A percentile compares a stretch with the other conserved stretches of the same genome.
phyloP scores from a whole-genome alignment of 2,888 invertebrate genomes.

The Odontocolon sp. region DNA sequence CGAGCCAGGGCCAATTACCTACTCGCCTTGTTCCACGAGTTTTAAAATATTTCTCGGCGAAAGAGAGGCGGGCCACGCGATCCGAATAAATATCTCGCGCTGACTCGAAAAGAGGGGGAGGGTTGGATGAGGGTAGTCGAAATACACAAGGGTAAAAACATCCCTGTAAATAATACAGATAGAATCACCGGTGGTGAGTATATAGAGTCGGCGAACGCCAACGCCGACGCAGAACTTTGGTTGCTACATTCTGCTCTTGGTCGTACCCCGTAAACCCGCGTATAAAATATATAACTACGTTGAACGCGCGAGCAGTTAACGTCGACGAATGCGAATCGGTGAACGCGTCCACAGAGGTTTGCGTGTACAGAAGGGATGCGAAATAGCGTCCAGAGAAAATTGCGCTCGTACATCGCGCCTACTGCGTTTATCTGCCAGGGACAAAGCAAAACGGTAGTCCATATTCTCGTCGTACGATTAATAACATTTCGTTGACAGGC shows the following conservation, averaged over 20 bases:
- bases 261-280: neutral
- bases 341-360: constrained; percentile 14
- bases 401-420: constrained; percentile 55
- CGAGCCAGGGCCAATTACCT: constrained; percentile 56
- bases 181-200: constrained; percentile 57
- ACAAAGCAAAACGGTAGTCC: constrained; percentile 50
- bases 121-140: constrained; percentile 16
- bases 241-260: constrained; percentile 27
- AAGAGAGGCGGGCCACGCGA: constrained; percentile 59
- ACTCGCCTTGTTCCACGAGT: constrained; percentile 50
- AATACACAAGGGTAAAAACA: constrained; percentile 58
- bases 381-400: constrained; percentile 55
- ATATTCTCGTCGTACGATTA: constrained; percentile 53
- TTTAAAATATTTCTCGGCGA: constrained; percentile 59
- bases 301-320: neutral
- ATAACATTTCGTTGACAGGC: constrained; percentile 56
- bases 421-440: constrained; percentile 42
- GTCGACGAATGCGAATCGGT: neutral
- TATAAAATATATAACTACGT: neutral
- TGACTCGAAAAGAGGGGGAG: constrained; percentile 25
- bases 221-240: constrained; percentile 32
- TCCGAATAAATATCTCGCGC: constrained; percentile 58
- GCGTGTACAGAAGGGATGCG: neutral
- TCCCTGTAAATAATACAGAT: constrained; percentile 63
- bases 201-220: constrained; percentile 36